A percentile compares a stretch with the other conserved stretches of the same genome.
Evolutionary conservation across 2,113 vertebrate genomes (phyloP).

Genomic region (Mus musculus): GRCm39 chrX:99551001-99551500

Average conservation of each 20-base stretch:
- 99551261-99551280: neutral
- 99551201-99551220: neutral
- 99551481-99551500: neutral
- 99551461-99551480: neutral
- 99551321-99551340: neutral
- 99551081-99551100: neutral
- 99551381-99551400: neutral
- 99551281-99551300: neutral
- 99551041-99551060: neutral
- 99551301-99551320: neutral
- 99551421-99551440: neutral
- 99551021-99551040: neutral
- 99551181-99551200: neutral
- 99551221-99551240: neutral
- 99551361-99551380: neutral
- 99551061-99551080: neutral
- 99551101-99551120: neutral
- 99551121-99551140: neutral
- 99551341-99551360: neutral
- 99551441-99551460: neutral
- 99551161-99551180: conserved; percentile 12
- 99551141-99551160: neutral
- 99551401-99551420: neutral
- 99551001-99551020: neutral
- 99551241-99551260: neutral